phyloP scores from a whole-genome alignment of 2,113 vertebrate species.

The Cephalopterus ornatus region DNA sequence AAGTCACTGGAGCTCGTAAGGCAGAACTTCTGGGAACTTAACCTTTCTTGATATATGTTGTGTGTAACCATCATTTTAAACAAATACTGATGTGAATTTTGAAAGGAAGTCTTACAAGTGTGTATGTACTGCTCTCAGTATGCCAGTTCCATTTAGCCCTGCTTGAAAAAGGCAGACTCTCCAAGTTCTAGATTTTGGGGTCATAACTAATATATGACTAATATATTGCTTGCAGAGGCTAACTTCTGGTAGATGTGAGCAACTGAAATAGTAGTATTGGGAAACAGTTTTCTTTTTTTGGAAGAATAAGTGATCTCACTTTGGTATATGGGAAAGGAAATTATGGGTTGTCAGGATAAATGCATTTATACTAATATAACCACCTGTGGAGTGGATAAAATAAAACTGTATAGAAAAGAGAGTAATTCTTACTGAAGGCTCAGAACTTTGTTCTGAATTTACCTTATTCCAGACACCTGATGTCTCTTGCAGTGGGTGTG shows the following conservation, averaged over 20 bases:
- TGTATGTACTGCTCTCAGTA: neutral
- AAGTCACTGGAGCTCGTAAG: neutral
- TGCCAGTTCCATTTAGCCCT: neutral
- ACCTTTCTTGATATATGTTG: neutral
- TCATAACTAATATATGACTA: neutral
- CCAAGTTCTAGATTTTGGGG: neutral
- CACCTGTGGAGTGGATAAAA: neutral
- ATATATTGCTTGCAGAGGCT: neutral
- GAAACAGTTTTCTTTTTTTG: neutral
- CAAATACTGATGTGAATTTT: neutral
- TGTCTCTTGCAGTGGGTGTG: neutral
- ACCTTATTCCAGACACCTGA: neutral
- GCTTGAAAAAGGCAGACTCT: neutral
- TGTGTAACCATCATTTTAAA: neutral
- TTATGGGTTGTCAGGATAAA: neutral
- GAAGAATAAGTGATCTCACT: neutral
- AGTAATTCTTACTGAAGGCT: neutral
- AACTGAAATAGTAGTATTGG: neutral
- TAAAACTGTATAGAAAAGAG: neutral
- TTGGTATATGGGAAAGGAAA: neutral
- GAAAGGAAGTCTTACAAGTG: fast-evolving
- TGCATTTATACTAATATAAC: fast-evolving
- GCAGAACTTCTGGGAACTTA: neutral
- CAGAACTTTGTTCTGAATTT: neutral
- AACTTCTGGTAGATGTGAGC: neutral